Evolutionary conservation across 2,797 vertebrate genomes (phyloP), one percentile per base, ranked within the genome.

Genomic region (Crocidura indochinensis): DNA sequence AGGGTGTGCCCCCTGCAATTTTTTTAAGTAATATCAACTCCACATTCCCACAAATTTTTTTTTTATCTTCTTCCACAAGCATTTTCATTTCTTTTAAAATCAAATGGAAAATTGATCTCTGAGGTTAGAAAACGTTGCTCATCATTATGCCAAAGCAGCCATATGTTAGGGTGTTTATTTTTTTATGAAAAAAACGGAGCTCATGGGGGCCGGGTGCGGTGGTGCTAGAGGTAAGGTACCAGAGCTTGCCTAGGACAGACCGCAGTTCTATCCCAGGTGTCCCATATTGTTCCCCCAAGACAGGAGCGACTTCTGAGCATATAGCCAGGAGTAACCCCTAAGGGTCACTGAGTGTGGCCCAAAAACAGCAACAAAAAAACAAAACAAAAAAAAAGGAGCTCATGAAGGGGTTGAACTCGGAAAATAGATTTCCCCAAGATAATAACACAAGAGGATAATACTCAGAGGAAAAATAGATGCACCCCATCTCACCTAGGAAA

Each of bases 61-160:
- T 60, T 2, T 3, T 17, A 20, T 10, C 14, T 10, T 17, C 56
- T 60, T 60, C 56, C 15, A 60, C 22, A 29, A 6, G 20, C 10
- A 17, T 67, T 82, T 68, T 20, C 0, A 51, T 60, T 64, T 53
- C 22, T 84, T 84, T 92, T 72, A 38, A 76, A 71, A 31, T 83
- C 8, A 31, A 44, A 82, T 72, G 10, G 6, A 87, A 91, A 82
- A 53, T 12, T 2, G 3, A 65, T 14, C n/a, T 65, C 68, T 86
- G 6, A 75, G 24, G 15, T 20, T 44, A 77, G 24, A 81, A 69
- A 17, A 38, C 19, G 68, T 29, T 71, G 71, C 20, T 76, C 26
- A 47, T 73, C 49, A 90, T 93, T 51, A 49, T 62, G 56, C 44
- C 26, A 64, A 87, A 84, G 22, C 60, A 60, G 4, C 8, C 51